Base-by-base conservation (phyloP, 2,888 invertebrate genomes). In the Augiades crinisus region DNA sequence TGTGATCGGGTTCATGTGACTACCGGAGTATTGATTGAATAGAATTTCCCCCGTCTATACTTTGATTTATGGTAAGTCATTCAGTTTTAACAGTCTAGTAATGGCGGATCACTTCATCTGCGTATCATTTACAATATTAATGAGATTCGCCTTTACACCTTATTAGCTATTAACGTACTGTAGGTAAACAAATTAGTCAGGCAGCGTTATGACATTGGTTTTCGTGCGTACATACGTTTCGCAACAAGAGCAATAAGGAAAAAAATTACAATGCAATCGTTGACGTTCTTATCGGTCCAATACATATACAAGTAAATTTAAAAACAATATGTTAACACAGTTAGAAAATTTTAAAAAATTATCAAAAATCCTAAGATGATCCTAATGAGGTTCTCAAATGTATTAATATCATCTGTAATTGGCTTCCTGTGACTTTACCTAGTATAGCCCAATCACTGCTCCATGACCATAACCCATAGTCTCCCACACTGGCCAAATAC, bases 31-130 rank as follows among this genome's bases (percentile, higher is more conserved):
- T 77, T 75, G 74, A 77, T 76, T 70, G 67, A 68, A 43, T 69
- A 75, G 79, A 77, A 80, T 80, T 77, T 70, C 78, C 77, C 72
- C 74, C 69, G 53, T 69, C 68, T 72, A 68, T 67, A 65, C 68
- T 67, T 77, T 78, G 72, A 82, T 84, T 81, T 78, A 84, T 82
- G 85, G 72, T 70, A 61, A 63, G 87, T 81, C 68, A 72, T 69
- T 70, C 64, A 62, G 64, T 63, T 60, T 8, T 27, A 21, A 10
- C 8, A 38, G 22, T 10, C 41, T 1, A 27, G 14, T 40, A 1
- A n/a, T 13, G 7, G 17, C 27, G n/a, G n/a, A 12, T 14, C 12
- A 8, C 30, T 30, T 17, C 6, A 17, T 30, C 30, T 24, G 27
- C n/a, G n/a, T n/a, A 10, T 2, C 8, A 2, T 24, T 24, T 24